These are phyloP conservation scores for Dasyprocta punctata DNA, from an alignment of 2,113 vertebrate species.

Conservation along the genomic window DNA sequence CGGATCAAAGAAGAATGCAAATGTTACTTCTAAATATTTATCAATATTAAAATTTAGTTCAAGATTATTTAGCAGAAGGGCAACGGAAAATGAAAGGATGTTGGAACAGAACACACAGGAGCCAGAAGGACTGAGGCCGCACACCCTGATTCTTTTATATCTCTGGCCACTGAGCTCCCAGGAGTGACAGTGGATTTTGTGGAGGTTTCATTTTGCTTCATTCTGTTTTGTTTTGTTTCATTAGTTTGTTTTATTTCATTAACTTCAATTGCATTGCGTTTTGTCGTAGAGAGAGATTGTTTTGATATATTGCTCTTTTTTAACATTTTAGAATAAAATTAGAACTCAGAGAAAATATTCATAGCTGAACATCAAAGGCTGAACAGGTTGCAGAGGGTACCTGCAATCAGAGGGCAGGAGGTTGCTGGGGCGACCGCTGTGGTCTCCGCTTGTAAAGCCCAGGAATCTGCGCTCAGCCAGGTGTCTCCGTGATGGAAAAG, in stretches of 20 bases:
- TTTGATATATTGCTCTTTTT: constrained; percentile 1
- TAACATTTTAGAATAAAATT: constrained; percentile 58
- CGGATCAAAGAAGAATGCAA: not conserved
- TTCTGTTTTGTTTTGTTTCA: not conserved
- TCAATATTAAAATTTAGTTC: not conserved
- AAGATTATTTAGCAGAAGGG: not conserved
- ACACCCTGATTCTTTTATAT: rapidly evolving
- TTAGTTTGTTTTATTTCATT: not conserved
- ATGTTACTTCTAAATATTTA: not conserved
- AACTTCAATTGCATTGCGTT: not conserved
- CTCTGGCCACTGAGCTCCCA: not conserved
- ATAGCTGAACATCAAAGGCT: constrained; percentile 33
- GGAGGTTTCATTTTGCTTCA: not conserved
- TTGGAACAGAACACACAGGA: not conserved
- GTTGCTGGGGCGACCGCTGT: not conserved
- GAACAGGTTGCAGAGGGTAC: not conserved
- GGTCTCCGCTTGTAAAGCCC: not conserved
- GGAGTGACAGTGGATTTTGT: not conserved
- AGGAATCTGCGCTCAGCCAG: not conserved
- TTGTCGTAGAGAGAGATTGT: constrained; percentile 38
- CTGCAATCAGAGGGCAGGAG: not conserved
- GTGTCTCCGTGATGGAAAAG: not conserved
- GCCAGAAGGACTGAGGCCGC: too few species aligned
- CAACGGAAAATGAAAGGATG: not conserved
- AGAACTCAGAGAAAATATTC: constrained; percentile 50